These are phyloP conservation scores for Scomber colias DNA, from an alignment of 2,113 vertebrate genomes.

Conservation along the genomic window DNA sequence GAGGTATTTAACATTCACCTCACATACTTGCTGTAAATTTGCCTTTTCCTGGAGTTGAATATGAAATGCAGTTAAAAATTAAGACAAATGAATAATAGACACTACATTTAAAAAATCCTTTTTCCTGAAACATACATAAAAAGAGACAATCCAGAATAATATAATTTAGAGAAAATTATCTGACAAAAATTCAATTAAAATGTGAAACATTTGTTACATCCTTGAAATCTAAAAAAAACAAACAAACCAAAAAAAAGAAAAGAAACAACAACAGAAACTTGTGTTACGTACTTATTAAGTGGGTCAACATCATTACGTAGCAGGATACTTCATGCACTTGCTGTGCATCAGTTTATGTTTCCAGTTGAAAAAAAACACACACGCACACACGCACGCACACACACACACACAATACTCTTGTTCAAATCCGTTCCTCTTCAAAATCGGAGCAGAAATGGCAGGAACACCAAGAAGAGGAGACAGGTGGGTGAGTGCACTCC, in stretches of 20 bases:
- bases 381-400: background rate
- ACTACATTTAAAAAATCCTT: slow-evolving; percentile 33
- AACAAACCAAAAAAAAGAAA: slow-evolving; percentile 1
- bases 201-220: slow-evolving; percentile 62
- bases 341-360: slow-evolving; percentile 78
- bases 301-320: slow-evolving; percentile 66
- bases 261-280: slow-evolving; percentile 9
- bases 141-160: slow-evolving; percentile 52
- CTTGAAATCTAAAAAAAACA: slow-evolving; percentile 50
- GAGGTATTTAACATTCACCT: slow-evolving; percentile 77
- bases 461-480: slow-evolving; percentile 86
- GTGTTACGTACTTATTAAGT: slow-evolving; percentile 51
- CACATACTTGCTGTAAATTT: slow-evolving; percentile 54
- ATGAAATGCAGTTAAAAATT: slow-evolving; percentile 53
- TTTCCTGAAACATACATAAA: slow-evolving; percentile 34
- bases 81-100: slow-evolving; percentile 60
- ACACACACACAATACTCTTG: slow-evolving; percentile 38
- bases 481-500: slow-evolving; percentile 81
- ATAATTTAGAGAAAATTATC: slow-evolving; percentile 60
- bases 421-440: slow-evolving; percentile 81
- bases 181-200: slow-evolving; percentile 41
- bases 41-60: slow-evolving; percentile 61
- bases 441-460: slow-evolving; percentile 89
- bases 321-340: slow-evolving; percentile 66
- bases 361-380: slow-evolving; percentile 36